Conservation (phyloP, 2,888 invertebrate species). For the Drosophila longiperda region DNA sequence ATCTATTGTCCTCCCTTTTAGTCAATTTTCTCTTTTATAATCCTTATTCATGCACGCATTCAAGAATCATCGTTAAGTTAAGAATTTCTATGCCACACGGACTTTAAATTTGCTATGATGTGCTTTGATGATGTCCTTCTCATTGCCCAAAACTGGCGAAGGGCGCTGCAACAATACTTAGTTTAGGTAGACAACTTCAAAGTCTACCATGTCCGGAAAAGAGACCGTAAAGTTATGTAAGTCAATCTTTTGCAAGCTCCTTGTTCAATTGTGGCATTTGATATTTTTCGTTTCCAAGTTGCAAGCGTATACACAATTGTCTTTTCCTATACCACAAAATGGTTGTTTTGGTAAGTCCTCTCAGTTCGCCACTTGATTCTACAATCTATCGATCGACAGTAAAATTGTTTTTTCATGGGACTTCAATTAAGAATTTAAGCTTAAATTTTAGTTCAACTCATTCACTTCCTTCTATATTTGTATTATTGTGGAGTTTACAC, state of each 20-base stretch:
- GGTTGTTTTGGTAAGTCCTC: not conserved
- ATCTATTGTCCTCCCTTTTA: not conserved
- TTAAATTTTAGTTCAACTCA: not conserved
- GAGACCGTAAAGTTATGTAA: not conserved
- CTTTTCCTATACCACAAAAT: not conserved
- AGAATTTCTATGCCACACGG: too few relatives aligned
- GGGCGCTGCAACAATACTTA: not conserved
- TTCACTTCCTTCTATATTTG: conserved; percentile 6
- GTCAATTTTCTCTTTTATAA: not conserved
- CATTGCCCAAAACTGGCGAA: too few relatives aligned
- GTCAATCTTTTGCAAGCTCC: too few relatives aligned
- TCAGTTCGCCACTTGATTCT: not conserved
- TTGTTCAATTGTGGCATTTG: too few relatives aligned
- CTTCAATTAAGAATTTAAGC: not conserved
- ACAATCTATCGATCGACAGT: not conserved
- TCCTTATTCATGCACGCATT: not conserved
- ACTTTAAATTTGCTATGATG: too few relatives aligned
- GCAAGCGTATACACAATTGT: not conserved
- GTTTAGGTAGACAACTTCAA: not conserved
- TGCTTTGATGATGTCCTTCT: too few relatives aligned
- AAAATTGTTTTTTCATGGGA: not conserved
- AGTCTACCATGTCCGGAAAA: not conserved
- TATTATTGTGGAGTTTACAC: conserved; percentile 1
- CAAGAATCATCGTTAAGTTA: not conserved
- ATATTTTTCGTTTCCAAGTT: not conserved